Percentiles rank a stretch among this genome's conserved stretches.
phyloP scores from a whole-genome alignment of 2,888 invertebrate species.

The Chrysopilus asiliformis region DNA sequence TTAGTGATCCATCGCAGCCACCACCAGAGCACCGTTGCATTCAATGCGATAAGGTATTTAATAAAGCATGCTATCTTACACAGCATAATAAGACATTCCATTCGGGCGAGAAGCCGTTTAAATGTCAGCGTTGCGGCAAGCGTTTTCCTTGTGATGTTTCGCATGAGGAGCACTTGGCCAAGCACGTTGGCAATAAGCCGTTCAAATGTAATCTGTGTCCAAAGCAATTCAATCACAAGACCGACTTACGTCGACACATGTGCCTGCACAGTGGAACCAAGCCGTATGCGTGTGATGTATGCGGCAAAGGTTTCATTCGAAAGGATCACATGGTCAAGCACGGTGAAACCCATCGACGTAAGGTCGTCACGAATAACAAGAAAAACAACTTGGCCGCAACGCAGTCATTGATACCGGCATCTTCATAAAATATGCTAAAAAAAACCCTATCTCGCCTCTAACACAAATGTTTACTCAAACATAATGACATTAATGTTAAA shows the following conservation, averaged over 20 bases:
- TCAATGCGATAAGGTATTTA: constrained; percentile 73
- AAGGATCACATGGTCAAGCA: constrained; percentile 88
- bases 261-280: constrained; percentile 78
- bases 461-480: too few relatives aligned
- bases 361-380: too few relatives aligned
- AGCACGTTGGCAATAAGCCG: constrained; percentile 72
- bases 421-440: too few relatives aligned
- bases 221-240: constrained; percentile 84
- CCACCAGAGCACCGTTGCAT: constrained; percentile 46
- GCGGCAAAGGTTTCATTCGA: constrained; percentile 77
- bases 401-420: too few relatives aligned
- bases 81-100: constrained; percentile 87
- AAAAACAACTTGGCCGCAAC: too few relatives aligned
- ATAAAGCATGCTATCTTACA: constrained; percentile 75
- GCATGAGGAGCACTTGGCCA: constrained; percentile 60
- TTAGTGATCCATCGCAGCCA: constrained; percentile 10
- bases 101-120: constrained; percentile 72
- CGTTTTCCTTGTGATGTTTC: constrained; percentile 58
- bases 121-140: constrained; percentile 75
- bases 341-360: constrained; percentile 58
- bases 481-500: too few relatives aligned
- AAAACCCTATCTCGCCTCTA: too few relatives aligned
- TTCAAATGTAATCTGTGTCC: constrained; percentile 75
- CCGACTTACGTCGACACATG: constrained; percentile 74
- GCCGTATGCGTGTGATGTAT: constrained; percentile 67